Base-by-base conservation (phyloP, 2,113 vertebrate species). In the Chloropsis cyanopogon region DNA sequence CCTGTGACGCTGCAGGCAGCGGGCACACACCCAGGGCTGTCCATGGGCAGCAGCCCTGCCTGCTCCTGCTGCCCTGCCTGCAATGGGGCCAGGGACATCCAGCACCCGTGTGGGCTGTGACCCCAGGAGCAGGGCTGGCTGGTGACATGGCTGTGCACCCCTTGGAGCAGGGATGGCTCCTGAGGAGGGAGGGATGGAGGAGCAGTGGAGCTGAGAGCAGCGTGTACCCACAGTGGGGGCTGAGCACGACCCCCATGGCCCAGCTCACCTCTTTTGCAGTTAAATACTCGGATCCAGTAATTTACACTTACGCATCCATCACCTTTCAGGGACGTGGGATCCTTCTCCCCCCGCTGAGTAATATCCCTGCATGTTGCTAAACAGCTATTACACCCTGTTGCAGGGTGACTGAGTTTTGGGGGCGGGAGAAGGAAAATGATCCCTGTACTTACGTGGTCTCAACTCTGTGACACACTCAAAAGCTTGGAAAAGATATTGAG, bases 341-440 rank as follows among this genome's bases (percentile, higher is more conserved):
- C 89, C 81, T 76, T 71, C 91, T 87, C 73, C 52, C 16, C 25
- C 50, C 85, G 82, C 92, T 88, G 83, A 85, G 81, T 87, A 93
- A 81, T 71, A 42, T 49, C 68, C 31, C 75, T 75, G 80, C 8
- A 2, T 86, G 82, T 93, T 11, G 50, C 80, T 94, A 64, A 92
- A 90, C 90, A 95, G 84, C 91, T 47, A 56, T 68, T 92, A 52
- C 87, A 85, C 65, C 61, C 85, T 59, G 54, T 80, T 86, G 68
- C 7, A 23, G 80, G 79, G 95, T 1, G 89, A 88, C 88, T 92
- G 92, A 11, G 4, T 82, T 88, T 86, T 16, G 13, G 63, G 79
- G 71, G 76, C 84, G 94, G 95, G 91, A 95, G 92, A 90, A 78
- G 83, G 82, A 81, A 96, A 96, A 83, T 57, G 80, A 95, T 95